Percentiles rank a stretch among this genome's conserved stretches.
phyloP scores from a whole-genome alignment of 2,888 invertebrate genomes.

The Plagodis pulveraria region DNA sequence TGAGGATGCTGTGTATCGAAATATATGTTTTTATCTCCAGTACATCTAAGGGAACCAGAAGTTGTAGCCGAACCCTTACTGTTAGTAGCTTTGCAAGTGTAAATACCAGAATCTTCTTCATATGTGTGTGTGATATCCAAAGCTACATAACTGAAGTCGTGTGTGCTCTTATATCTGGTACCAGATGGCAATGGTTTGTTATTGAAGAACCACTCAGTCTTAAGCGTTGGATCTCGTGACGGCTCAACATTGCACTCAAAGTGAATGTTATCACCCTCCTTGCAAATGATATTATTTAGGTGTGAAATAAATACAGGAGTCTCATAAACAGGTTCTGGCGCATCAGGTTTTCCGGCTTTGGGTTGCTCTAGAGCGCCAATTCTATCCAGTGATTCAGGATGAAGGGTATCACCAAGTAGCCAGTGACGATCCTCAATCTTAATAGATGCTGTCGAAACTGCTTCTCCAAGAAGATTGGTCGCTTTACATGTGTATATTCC shows the following conservation, averaged over 20 bases:
- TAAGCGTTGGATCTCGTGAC: constrained; percentile 94
- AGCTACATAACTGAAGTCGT: constrained; percentile 98
- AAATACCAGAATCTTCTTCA: constrained; percentile 96
- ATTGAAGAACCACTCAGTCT: constrained; percentile 98
- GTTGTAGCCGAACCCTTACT: constrained; percentile 95
- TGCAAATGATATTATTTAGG: constrained; percentile 94
- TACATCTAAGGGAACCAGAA: constrained; percentile 94
- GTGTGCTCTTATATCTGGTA: constrained; percentile 95
- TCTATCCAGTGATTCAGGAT: constrained; percentile 94
- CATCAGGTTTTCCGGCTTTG: constrained; percentile 86
- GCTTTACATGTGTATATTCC: constrained; percentile 98
- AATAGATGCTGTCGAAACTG: constrained; percentile 95
- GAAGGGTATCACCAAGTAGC: constrained; percentile 93
- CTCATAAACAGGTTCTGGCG: constrained; percentile 92
- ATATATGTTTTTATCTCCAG: constrained; percentile 91
- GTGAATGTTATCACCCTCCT: constrained; percentile 94
- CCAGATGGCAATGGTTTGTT: constrained; percentile 95
- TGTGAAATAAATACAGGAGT: constrained; percentile 95
- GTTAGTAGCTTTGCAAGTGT: constrained; percentile 95
- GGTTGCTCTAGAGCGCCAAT: constrained; percentile 95
- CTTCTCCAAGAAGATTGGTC: constrained; percentile 96
- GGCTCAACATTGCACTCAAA: constrained; percentile 97
- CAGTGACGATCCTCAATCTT: constrained; percentile 96
- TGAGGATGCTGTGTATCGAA: constrained; percentile 98
- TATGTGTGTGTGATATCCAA: constrained; percentile 95